Conservation (phyloP, 2,113 vertebrate species). For the Macrotus californicus region DNA sequence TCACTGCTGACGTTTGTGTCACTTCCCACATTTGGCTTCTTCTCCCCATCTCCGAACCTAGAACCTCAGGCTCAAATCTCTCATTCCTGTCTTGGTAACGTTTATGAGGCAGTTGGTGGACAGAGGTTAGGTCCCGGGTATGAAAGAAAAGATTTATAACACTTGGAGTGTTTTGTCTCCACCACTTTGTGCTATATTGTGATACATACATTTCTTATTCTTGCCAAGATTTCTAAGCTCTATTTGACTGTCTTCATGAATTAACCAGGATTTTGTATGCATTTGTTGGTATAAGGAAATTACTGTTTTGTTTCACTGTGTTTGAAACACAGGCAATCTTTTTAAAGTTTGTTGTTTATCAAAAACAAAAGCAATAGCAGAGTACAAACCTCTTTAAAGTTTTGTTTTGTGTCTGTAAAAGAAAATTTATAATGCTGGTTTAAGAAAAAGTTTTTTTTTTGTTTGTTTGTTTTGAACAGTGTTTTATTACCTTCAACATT, state of each 20-base stretch:
- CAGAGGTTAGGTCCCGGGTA: background rate
- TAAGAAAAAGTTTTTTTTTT: no score
- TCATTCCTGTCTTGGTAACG: background rate
- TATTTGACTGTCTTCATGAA: background rate
- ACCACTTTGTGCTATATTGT: background rate
- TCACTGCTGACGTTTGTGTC: background rate
- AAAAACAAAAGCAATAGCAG: background rate
- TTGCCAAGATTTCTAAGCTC: background rate
- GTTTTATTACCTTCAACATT: background rate
- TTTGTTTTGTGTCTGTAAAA: slow-evolving; percentile 17
- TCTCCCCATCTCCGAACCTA: background rate
- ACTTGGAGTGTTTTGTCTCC: background rate
- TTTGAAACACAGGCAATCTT: background rate
- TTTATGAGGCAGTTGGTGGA: background rate
- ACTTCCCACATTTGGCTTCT: background rate
- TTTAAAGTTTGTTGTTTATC: slow-evolving; percentile 11
- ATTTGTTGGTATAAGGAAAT: background rate
- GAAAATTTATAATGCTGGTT: slow-evolving; percentile 3
- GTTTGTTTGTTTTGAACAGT: background rate
- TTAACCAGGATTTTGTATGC: background rate
- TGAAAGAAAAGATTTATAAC: background rate
- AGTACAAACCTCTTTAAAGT: background rate
- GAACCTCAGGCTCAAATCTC: background rate
- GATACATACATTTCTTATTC: background rate
- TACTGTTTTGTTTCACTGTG: background rate